A percentile compares a stretch with the other conserved stretches of the same genome.
Evolutionary conservation across 1,140 invertebrate species (phyloP).

Genomic region (Asobara japonica): DNA sequence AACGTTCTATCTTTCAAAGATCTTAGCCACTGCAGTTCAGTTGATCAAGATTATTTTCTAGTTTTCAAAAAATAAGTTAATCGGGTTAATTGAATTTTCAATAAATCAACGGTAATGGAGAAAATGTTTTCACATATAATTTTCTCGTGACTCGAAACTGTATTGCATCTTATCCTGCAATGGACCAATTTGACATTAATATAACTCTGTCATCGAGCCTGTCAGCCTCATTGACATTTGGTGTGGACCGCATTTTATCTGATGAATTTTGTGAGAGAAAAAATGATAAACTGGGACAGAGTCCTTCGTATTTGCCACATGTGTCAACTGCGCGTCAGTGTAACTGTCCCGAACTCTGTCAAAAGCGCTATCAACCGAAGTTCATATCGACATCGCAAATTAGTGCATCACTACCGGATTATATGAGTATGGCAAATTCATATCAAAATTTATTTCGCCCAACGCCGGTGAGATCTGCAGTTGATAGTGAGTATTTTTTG

Average conservation of each 20-base stretch:
- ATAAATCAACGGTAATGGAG: not conserved
- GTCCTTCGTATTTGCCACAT: conserved; percentile 34
- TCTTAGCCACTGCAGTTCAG: not conserved
- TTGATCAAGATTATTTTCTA: not conserved
- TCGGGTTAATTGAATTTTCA: too few species aligned
- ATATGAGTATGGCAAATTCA: conserved; percentile 42
- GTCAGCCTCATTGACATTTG: conserved; percentile 58
- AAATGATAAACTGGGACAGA: conserved; percentile 36
- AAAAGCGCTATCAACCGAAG: conserved; percentile 42
- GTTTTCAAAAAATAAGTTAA: not conserved
- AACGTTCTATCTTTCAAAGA: not conserved
- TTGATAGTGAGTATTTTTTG: conserved; percentile 48
- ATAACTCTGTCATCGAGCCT: not conserved
- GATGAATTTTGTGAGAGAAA: conserved; percentile 48
- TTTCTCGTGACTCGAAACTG: conserved; percentile 1
- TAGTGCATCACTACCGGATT: conserved; percentile 31
- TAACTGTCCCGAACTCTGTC: conserved; percentile 44
- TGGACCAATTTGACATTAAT: not conserved
- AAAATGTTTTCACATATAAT: not conserved
- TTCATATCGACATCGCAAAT: conserved; percentile 34
- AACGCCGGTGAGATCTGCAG: conserved; percentile 49
- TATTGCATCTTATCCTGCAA: not conserved
- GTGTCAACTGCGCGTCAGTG: conserved; percentile 20
- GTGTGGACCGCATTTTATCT: conserved; percentile 67
- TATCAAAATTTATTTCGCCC: conserved; percentile 50